phyloP scores from a whole-genome alignment of 2,113 vertebrate genomes.

The Recurvirostra avosetta region DNA sequence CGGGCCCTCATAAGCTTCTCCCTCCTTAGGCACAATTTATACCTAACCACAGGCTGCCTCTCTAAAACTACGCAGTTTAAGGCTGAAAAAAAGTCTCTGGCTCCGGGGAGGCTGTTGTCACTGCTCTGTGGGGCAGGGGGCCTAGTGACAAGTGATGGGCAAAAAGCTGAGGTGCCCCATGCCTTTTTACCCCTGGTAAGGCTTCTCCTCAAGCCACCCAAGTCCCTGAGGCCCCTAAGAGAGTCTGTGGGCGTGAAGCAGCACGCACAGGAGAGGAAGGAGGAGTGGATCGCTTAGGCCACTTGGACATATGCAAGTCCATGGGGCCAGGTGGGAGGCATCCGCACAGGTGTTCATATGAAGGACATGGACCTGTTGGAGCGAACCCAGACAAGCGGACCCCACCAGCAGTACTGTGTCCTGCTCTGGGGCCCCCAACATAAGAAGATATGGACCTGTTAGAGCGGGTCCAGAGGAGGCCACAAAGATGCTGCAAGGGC shows the following conservation, averaged over 20 bases:
- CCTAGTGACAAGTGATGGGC: background rate
- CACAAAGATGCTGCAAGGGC: too few species aligned
- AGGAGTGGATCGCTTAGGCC: background rate
- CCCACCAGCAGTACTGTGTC: too few species aligned
- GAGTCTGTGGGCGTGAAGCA: background rate
- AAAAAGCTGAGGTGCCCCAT: background rate
- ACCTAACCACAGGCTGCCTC: background rate
- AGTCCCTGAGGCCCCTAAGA: background rate
- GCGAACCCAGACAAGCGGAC: too few species aligned
- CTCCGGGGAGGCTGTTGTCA: fast-evolving
- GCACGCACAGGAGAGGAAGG: background rate
- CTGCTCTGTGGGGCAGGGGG: too few species aligned
- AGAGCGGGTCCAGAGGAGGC: too few species aligned
- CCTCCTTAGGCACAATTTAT: background rate
- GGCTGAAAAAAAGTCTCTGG: background rate
- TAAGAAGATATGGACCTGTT: too few species aligned
- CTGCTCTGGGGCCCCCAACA: too few species aligned
- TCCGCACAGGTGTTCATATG: too few species aligned
- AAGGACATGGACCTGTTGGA: too few species aligned
- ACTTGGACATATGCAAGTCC: fast-evolving
- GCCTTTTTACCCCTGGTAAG: background rate
- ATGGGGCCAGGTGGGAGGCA: background rate
- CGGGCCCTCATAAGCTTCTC: background rate
- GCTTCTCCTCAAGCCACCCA: background rate
- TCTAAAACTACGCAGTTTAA: background rate